Evolutionary conservation across 2,797 vertebrate genomes (phyloP), one percentile per base, ranked within the genome.

Genomic region (Pangasius macronema): DNA sequence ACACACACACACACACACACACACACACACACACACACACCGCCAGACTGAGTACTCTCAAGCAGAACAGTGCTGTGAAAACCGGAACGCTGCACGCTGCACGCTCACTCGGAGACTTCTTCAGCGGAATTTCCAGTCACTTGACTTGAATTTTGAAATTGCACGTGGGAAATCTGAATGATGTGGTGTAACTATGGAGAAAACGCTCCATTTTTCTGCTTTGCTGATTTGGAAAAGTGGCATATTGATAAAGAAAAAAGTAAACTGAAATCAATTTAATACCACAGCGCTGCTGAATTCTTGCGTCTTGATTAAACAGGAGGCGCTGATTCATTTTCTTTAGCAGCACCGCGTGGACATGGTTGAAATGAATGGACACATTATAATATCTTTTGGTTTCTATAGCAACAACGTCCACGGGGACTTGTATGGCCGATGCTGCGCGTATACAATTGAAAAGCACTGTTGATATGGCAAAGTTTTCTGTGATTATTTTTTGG

Each of bases 91-190:
- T 2, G 63, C 65, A 68, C 27, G 3, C 61, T 5, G 76, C 77
- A 51, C 30, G 18, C 63, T 46, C 73, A 22, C 33, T 81, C 61
- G 1, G 61, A 65, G 70, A 77, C 72, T 27, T 51, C 73, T 51
- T 51, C 30, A n/a, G 42, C 13, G 4, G 7, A 51, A 63, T 63
- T 79, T 63, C n/a, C 73, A 77, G 42, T 33, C 42, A 33, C 39
- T 76, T 65, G 84, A 59, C 46, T 51, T 18, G 42, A 33, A 61
- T 63, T 63, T 85, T 5, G 30, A 63, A 51, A 55, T 57, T 39
- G 67, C 82, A 39, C 67, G 20, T 61, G 70, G 27, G 33, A 85
- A 84, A 84, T 72, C 5, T 46, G 67, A 84, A 84, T 22, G 16
- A 53, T 73, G 33, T 57, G 30, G 16, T 9, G 13, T 49, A 82